Evolutionary conservation across 2,113 vertebrate species (phyloP).

Genomic region (Anoura caudifer): DNA sequence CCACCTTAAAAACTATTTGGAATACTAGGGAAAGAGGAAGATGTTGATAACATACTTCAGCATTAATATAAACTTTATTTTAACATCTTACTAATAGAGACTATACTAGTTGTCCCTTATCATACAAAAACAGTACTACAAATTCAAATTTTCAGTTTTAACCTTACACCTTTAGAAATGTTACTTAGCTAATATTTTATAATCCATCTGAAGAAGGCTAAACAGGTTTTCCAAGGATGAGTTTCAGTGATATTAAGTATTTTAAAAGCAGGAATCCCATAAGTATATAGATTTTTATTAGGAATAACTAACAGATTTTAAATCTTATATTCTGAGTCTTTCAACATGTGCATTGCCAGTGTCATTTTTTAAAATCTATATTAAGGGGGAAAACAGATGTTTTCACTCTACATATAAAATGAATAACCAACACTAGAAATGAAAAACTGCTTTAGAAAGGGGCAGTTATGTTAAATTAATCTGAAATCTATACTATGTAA

Average conservation of each 20-base stretch:
- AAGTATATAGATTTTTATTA: conserved; percentile 35
- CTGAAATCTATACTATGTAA: conserved; percentile 6
- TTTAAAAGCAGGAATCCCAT: not conserved
- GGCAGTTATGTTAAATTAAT: not conserved
- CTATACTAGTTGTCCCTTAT: not conserved
- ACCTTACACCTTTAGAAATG: conserved; percentile 9
- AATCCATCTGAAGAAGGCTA: conserved; percentile 17
- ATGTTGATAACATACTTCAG: not conserved
- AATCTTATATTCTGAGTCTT: not conserved
- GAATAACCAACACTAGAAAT: not conserved
- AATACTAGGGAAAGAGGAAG: not conserved
- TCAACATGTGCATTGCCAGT: not conserved
- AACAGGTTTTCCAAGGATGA: conserved; percentile 16
- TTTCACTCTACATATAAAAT: not conserved
- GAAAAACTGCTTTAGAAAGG: not conserved
- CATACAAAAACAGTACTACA: not conserved
- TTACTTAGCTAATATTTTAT: conserved; percentile 37
- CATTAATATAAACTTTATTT: conserved; percentile 11
- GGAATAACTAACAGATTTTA: not conserved
- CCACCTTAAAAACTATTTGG: conserved; percentile 26
- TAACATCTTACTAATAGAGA: not conserved
- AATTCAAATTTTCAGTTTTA: conserved; percentile 24
- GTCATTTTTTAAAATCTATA: not conserved
- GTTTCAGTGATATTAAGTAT: not conserved
- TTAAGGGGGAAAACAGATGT: not conserved